Base-by-base conservation (phyloP, 2,113 vertebrate genomes). In the Cyanoderma ruficeps region DNA sequence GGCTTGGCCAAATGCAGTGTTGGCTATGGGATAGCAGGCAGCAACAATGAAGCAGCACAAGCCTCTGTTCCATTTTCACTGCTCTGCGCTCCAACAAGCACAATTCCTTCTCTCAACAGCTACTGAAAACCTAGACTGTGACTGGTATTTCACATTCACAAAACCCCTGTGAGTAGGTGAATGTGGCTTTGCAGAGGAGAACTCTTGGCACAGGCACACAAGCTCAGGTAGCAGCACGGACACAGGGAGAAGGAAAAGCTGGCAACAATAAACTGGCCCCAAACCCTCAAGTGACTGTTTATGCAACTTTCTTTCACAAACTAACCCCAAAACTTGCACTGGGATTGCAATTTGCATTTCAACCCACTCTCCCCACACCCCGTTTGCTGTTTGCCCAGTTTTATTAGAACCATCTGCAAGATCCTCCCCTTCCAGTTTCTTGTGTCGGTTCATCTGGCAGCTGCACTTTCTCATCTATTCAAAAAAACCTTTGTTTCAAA, bases 361-460 rank as follows among this genome's bases (percentile, higher is more conserved):
- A 93, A 15, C 68, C 52, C n/a, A 13, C 31, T 55, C 68, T 67
- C 59, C 82, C 67, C 44, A 50, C 69, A 2, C 19, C 6, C 46
- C 55, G 5, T 63, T 65, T 90, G 77, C 81, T 88, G 60, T 71
- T 91, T 75, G 79, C 83, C 0, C 67, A 84, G 83, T 87, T 94
- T 93, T 92, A 97, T 92, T 90, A 75, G 77, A 96, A 93, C 91
- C 93, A 96, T 97, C 92, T 97, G 96, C 4, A 77, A 88, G 60
- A 96, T 93, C 77, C 89, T 87, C 81, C 90, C 71, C 69, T 92
- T 91, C 74, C 65, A 86, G 50, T 49, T 83, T 57, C 76, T 84
- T 57, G 41, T 55, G 71, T 74, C 5, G 75, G 60, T 41, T 95
- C 71, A 90, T 83, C 86, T 97, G 87, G 81, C 95, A 96, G 85